Percentiles rank a stretch among this genome's conserved stretches.
Conservation (phyloP, 2,888 invertebrate species). For the Clostera curtula region DNA sequence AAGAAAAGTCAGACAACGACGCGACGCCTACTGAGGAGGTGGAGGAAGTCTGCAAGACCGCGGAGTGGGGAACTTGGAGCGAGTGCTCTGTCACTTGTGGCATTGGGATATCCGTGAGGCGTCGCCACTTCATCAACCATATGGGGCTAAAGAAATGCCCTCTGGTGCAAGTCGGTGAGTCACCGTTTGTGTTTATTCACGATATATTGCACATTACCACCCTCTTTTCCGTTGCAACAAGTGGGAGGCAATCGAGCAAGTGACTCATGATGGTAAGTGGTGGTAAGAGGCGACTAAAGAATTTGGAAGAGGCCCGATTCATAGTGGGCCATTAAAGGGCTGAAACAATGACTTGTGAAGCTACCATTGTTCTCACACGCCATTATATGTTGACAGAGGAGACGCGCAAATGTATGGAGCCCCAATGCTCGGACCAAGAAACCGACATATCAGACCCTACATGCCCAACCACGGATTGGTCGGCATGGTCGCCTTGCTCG, state of each 20-base stretch:
- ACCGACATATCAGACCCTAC: slow-evolving; percentile 72
- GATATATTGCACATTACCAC: no score
- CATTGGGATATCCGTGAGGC: slow-evolving; percentile 82
- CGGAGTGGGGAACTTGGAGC: slow-evolving; percentile 87
- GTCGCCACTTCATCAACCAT: slow-evolving; percentile 82
- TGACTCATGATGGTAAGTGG: no score
- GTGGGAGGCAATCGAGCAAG: no score
- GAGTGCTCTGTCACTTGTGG: slow-evolving; percentile 93
- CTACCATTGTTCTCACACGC: no score
- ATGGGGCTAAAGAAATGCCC: slow-evolving; percentile 88
- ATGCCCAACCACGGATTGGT: slow-evolving; percentile 91
- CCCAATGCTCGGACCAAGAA: slow-evolving; percentile 76
- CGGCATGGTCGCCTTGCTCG: slow-evolving; percentile 94
- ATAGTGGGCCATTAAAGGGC: no score
- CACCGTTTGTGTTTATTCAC: no score
- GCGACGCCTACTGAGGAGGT: slow-evolving; percentile 23
- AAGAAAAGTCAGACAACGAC: slow-evolving; percentile 24
- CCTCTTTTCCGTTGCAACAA: no score
- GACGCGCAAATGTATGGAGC: slow-evolving; percentile 86
- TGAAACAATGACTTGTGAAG: no score
- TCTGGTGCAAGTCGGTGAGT: slow-evolving; percentile 77
- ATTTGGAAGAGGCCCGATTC: no score
- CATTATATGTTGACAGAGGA: no score
- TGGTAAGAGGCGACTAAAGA: no score
- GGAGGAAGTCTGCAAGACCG: slow-evolving; percentile 77